phyloP scores from a whole-genome alignment of 2,113 vertebrate genomes.

The Nematolebias whitei region DNA sequence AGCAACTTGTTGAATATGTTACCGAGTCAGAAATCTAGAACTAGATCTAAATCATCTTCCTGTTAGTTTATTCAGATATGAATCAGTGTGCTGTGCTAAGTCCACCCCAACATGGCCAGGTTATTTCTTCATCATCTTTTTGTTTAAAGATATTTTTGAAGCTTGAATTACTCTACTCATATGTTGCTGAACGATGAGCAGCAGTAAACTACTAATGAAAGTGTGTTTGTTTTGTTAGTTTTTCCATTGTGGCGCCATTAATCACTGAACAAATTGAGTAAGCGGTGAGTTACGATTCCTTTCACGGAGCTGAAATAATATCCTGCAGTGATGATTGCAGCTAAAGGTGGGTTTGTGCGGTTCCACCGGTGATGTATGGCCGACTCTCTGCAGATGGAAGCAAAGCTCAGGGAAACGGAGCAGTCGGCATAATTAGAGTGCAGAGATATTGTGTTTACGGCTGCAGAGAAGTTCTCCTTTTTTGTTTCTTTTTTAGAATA shows the following conservation, averaged over 20 bases:
- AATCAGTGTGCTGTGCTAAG: too few species aligned
- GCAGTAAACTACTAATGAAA: constrained; percentile 19
- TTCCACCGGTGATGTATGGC: constrained; percentile 26
- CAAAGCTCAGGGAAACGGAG: background rate
- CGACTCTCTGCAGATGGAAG: background rate
- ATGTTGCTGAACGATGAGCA: constrained; percentile 3
- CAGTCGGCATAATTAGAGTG: constrained; percentile 19
- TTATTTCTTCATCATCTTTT: too few species aligned
- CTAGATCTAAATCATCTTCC: background rate
- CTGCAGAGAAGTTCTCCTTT: background rate
- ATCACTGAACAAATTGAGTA: constrained; percentile 27
- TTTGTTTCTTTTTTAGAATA: background rate
- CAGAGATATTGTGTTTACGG: background rate
- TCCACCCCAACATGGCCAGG: too few species aligned
- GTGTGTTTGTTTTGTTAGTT: constrained; percentile 2
- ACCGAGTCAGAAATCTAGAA: too few species aligned
- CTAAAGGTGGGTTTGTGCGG: constrained; percentile 33
- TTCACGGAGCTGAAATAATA: constrained; percentile 22
- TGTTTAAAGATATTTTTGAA: too few species aligned
- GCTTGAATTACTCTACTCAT: background rate
- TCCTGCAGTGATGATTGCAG: constrained; percentile 17
- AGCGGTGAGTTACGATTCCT: constrained; percentile 11
- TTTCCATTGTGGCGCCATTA: constrained; percentile 31
- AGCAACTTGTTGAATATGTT: background rate
- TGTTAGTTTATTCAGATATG: background rate